A percentile compares a stretch with the other conserved stretches of the same genome.
phyloP scores from a whole-genome alignment of 2,888 invertebrate genomes.

The Clistopyga incitator region DNA sequence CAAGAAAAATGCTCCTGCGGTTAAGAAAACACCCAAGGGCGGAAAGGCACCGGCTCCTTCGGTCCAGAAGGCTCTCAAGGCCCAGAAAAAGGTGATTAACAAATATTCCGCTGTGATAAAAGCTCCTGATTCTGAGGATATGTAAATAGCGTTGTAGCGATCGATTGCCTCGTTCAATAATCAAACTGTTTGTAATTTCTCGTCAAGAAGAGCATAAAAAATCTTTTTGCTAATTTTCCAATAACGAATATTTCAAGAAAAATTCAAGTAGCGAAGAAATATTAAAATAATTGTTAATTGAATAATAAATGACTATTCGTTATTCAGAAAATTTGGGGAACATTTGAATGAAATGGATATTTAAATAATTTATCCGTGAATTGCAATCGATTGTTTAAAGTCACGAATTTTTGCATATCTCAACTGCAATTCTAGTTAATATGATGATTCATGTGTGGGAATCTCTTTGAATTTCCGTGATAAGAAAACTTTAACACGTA shows the following conservation, averaged over 20 bases:
- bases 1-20: conserved; percentile 85
- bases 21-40: conserved; percentile 82
- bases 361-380: too few species aligned
- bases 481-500: conserved; percentile 72
- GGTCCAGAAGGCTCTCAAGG: conserved; percentile 92
- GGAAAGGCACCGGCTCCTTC: conserved; percentile 86
- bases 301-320: not conserved
- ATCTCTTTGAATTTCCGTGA: conserved; percentile 85
- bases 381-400: not conserved
- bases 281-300: not conserved
- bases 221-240: too few species aligned
- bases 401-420: not conserved
- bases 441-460: conserved; percentile 86
- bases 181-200: not conserved
- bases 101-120: conserved; percentile 56
- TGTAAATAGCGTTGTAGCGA: not conserved
- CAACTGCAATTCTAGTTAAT: not conserved
- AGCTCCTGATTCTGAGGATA: not conserved
- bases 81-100: conserved; percentile 91
- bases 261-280: not conserved
- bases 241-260: too few species aligned
- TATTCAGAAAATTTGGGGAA: too few species aligned
- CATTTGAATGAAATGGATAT: too few species aligned
- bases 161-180: not conserved
- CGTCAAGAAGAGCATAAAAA: not conserved